These are phyloP conservation scores for Amphiduros pacificus DNA, from an alignment of 2,888 invertebrate genomes.

Conservation along the genomic window DNA sequence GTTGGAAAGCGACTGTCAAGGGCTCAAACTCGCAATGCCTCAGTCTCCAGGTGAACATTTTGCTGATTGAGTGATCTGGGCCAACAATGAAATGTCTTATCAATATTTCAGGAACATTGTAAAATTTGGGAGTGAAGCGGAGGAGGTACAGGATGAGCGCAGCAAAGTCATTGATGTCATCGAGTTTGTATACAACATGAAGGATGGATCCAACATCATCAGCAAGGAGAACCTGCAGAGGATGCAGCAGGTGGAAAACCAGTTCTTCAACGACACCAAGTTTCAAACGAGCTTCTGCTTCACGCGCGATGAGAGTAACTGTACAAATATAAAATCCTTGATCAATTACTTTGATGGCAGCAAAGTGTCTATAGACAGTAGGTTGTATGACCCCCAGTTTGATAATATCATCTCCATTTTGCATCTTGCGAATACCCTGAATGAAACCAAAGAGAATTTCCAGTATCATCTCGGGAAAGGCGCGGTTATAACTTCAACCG, in stretches of 20 bases:
- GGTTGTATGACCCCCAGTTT: conserved; percentile 18
- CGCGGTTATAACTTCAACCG: conserved; percentile 7
- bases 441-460: conserved; percentile 11
- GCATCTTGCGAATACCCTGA: conserved; percentile 6
- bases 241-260: conserved; percentile 36
- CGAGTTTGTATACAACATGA: background rate
- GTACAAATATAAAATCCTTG: background rate
- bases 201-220: conserved; percentile 39
- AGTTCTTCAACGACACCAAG: conserved; percentile 9
- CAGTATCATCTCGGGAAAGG: conserved; percentile 19
- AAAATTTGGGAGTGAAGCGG: background rate
- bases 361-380: background rate
- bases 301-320: background rate
- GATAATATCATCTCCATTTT: conserved; percentile 18
- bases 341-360: conserved; percentile 3
- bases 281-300: conserved; percentile 14
- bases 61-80: background rate
- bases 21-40: too few relatives aligned
- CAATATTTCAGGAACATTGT: background rate
- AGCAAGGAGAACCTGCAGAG: conserved; percentile 33
- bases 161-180: background rate
- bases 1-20: too few relatives aligned
- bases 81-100: background rate
- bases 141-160: background rate
- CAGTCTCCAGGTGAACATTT: background rate